phyloP scores from a whole-genome alignment of 2,113 vertebrate genomes.

The Egretta garzetta region DNA sequence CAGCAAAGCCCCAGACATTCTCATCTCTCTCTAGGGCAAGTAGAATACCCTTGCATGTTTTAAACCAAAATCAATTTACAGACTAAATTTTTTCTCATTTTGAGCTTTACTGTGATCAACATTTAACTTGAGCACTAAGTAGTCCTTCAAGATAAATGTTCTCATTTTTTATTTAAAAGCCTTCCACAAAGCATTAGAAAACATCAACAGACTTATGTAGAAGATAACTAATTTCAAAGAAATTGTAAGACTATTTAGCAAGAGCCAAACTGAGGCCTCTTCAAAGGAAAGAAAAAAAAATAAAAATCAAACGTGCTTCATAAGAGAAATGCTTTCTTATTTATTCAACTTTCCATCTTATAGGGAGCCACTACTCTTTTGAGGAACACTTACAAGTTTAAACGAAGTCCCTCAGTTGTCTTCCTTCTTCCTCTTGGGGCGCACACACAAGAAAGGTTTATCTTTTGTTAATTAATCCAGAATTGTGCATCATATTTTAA shows the following conservation, averaged over 20 bases:
- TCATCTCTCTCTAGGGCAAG: background rate
- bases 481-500: background rate
- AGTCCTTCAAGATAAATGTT: background rate
- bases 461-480: background rate
- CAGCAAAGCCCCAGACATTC: background rate
- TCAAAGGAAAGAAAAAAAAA: background rate
- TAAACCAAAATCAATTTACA: background rate
- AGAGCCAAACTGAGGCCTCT: background rate
- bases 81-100: background rate
- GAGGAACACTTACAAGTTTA: background rate
- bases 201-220: background rate
- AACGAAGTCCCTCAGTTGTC: background rate
- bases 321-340: background rate
- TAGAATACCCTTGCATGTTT: background rate
- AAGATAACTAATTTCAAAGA: background rate
- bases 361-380: background rate
- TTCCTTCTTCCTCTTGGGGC: background rate
- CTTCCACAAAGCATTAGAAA: background rate
- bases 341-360: background rate
- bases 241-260: background rate
- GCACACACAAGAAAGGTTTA: background rate
- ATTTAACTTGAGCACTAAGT: background rate
- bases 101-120: background rate
- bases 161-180: constrained; percentile 27
- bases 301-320: background rate